A percentile compares a stretch with the other conserved stretches of the same genome.
Conservation (phyloP, 1,140 invertebrate species). For the Psix sp. region DNA sequence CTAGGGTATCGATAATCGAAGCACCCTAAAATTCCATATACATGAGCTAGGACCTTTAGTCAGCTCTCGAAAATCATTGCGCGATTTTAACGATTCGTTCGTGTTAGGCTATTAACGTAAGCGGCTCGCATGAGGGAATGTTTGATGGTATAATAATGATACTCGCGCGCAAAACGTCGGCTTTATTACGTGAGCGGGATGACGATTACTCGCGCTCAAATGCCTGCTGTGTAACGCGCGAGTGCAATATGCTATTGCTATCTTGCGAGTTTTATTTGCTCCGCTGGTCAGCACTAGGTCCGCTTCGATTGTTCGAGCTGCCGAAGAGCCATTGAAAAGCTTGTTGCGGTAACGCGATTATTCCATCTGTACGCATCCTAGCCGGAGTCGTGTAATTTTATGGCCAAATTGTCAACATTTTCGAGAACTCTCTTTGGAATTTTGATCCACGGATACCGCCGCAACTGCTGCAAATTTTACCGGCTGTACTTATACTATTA, state of each 20-base stretch:
- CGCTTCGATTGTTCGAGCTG: slow-evolving; percentile 30
- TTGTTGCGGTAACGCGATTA: slow-evolving; percentile 43
- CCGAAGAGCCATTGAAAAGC: slow-evolving; percentile 42
- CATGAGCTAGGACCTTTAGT: slow-evolving; percentile 31
- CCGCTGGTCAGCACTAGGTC: slow-evolving; percentile 12
- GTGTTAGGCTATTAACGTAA: slow-evolving; percentile 34
- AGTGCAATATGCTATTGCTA: slow-evolving; percentile 13
- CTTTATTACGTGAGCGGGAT: slow-evolving; percentile 34
- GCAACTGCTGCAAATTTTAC: slow-evolving; percentile 4
- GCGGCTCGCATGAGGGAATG: slow-evolving; percentile 17
- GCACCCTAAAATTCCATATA: slow-evolving; percentile 50
- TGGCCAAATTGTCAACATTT: slow-evolving; percentile 47
- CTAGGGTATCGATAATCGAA: slow-evolving; percentile 42
- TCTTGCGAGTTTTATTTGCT: slow-evolving; percentile 49
- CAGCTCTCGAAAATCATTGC: slow-evolving; percentile 30
- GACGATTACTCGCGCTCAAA: slow-evolving; percentile 35
- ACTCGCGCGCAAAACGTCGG: slow-evolving; percentile 10
- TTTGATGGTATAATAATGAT: slow-evolving; percentile 38
- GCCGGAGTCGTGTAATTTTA: slow-evolving; percentile 42
- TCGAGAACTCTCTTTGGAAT: slow-evolving; percentile 14
- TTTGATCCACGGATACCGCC: neutral
- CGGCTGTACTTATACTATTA: neutral
- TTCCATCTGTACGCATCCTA: slow-evolving; percentile 29
- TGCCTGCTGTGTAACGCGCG: slow-evolving; percentile 27
- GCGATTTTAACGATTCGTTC: slow-evolving; percentile 45